Percentiles rank a stretch among this genome's conserved stretches.
Conservation (phyloP, 1,140 invertebrate species). For the Rhynchophorus ferrugineus region DNA sequence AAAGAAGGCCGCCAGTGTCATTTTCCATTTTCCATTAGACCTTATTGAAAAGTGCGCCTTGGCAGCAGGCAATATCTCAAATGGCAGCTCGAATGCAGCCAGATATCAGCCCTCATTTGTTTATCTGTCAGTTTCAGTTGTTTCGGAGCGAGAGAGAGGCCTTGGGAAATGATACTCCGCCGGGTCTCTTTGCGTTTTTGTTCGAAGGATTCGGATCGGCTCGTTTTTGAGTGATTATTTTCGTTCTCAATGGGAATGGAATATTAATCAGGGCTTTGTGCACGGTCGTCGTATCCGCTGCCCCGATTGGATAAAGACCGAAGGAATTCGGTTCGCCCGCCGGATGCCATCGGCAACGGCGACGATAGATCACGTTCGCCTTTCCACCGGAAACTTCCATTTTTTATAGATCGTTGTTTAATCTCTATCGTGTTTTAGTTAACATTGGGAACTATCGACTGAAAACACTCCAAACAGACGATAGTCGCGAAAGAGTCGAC, state of each 20-base stretch:
- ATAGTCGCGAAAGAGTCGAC: too few relatives aligned
- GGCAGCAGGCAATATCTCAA: conserved; percentile 34
- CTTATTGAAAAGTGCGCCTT: conserved; percentile 39
- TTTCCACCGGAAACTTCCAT: too few relatives aligned
- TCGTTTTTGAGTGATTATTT: conserved; percentile 19
- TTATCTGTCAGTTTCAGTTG: conserved; percentile 39
- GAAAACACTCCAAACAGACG: too few relatives aligned
- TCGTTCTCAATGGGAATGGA: conserved; percentile 15
- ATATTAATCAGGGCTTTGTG: conserved; percentile 24
- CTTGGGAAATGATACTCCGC: conserved; percentile 20
- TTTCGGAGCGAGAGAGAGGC: conserved; percentile 21
- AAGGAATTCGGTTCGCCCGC: too few relatives aligned
- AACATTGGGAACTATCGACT: too few relatives aligned
- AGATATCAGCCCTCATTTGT: conserved; percentile 39
- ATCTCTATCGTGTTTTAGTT: too few relatives aligned
- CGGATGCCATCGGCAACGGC: too few relatives aligned
- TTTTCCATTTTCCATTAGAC: conserved; percentile 37
- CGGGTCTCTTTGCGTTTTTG: conserved; percentile 22
- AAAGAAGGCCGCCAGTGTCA: conserved; percentile 16
- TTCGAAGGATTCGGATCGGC: conserved; percentile 17
- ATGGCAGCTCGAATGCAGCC: conserved; percentile 35
- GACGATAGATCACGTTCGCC: too few relatives aligned
- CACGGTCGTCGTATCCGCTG: too few relatives aligned
- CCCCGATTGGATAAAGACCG: too few relatives aligned
- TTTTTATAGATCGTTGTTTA: too few relatives aligned